Evolutionary conservation across 2,888 invertebrate species (phyloP).

Genomic region (Zeuzera pyrina): DNA sequence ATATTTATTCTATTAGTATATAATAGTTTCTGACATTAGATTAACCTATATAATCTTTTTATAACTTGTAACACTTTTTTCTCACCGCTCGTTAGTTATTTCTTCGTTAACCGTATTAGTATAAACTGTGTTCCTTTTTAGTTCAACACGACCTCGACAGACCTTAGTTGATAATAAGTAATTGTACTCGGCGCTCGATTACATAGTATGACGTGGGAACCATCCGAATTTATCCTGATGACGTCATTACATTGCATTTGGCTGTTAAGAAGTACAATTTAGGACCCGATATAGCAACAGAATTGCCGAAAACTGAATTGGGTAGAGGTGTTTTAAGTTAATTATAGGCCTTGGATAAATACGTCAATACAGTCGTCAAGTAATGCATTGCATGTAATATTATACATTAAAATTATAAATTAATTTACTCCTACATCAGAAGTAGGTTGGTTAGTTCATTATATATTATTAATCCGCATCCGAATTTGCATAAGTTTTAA

Average conservation of each 20-base stretch:
- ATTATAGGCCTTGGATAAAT: too few relatives aligned
- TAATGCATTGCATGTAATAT: too few relatives aligned
- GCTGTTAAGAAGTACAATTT: conserved; percentile 26
- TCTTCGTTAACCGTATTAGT: conserved; percentile 1
- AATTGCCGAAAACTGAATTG: conserved; percentile 21
- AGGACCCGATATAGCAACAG: conserved; percentile 16
- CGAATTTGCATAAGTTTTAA: too few relatives aligned
- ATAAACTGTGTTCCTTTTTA: conserved; percentile 29
- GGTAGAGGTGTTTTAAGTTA: conserved; percentile 1
- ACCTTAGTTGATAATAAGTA: conserved; percentile 47
- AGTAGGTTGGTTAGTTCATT: too few relatives aligned
- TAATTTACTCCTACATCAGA: too few relatives aligned
- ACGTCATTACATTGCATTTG: conserved; percentile 37
- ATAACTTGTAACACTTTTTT: conserved; percentile 3
- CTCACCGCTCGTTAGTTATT: conserved; percentile 1
- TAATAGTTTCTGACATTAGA: too few relatives aligned
- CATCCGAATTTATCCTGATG: conserved; percentile 48
- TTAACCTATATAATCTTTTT: not conserved
- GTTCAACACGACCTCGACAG: conserved; percentile 36
- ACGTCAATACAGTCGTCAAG: too few relatives aligned
- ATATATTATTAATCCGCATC: too few relatives aligned
- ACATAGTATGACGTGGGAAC: conserved; percentile 42
- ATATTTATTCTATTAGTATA: too few relatives aligned
- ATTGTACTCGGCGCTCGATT: conserved; percentile 40
- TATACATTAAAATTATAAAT: too few relatives aligned